These are phyloP conservation scores for Hydrotaea diabolus DNA, from an alignment of 2,888 invertebrate species.

Conservation along the genomic window DNA sequence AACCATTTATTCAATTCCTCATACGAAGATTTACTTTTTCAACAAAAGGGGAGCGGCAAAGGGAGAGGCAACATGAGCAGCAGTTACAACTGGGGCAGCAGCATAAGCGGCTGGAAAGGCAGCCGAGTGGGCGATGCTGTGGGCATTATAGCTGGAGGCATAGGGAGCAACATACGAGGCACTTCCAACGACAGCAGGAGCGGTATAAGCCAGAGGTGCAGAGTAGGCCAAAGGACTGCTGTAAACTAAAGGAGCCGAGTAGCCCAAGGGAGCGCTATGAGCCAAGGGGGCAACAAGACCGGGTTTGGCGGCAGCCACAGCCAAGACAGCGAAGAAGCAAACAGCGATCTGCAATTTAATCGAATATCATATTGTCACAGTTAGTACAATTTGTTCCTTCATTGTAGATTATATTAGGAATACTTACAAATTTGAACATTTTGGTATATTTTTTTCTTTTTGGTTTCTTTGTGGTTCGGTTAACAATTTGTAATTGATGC, in stretches of 20 bases:
- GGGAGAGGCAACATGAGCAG: constrained; percentile 58
- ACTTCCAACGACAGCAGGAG: constrained; percentile 75
- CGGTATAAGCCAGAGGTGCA: too few species aligned
- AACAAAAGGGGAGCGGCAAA: too few species aligned
- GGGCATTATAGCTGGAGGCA: constrained; percentile 75
- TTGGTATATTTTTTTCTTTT: constrained; percentile 64
- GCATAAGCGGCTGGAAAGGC: constrained; percentile 75
- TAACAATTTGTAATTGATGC: not conserved
- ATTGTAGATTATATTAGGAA: not conserved
- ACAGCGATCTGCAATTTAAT: constrained; percentile 72
- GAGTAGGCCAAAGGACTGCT: constrained; percentile 44
- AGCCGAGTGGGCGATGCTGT: too few species aligned
- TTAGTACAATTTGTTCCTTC: too few species aligned
- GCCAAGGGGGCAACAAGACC: constrained; percentile 64
- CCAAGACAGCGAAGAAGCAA: too few species aligned
- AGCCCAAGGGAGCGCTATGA: too few species aligned
- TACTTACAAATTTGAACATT: constrained; percentile 75
- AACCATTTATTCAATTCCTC: constrained; percentile 30
- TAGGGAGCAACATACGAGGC: constrained; percentile 76
- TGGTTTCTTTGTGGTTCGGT: constrained; percentile 41
- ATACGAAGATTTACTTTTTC: constrained; percentile 27
- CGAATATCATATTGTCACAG: too few species aligned
- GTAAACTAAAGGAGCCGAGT: too few species aligned
- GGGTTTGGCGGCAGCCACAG: too few species aligned
- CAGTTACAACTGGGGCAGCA: too few species aligned